Evolutionary conservation across 2,797 vertebrate species (phyloP), one percentile per base, ranked within the genome.

Genomic region (Lagodon rhomboides): DNA sequence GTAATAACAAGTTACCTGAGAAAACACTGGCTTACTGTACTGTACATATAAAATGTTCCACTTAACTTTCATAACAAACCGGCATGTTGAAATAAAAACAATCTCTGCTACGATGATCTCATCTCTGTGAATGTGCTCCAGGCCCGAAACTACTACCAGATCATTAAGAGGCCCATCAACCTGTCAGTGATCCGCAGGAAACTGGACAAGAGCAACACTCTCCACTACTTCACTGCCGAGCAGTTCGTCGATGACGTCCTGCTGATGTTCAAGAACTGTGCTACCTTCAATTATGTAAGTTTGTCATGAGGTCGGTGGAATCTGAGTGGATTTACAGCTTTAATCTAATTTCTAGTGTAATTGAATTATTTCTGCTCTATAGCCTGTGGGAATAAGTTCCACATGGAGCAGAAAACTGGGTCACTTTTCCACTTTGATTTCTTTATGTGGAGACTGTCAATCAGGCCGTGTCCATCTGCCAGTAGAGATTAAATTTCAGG

Each of bases 131-230:
- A 54, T 70, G 12, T 68, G n/a, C 74, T 72, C 41, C 77, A 98
- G 98, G 98, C 98, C 46, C 95, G 93, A 18, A 98, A 99, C 95
- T 99, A 99, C 93, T 99, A 99, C 91, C 98, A 99, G 96, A 98
- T 99, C 90, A 99, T 99, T 89, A 98, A 97, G 94, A 97, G 94
- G 87, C 98, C 98, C 54, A 96, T 99, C 84, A 97, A 99, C 93
- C 94, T 99, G 84, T 98, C 97, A 0, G 94, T 95, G 75, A 97
- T 99, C 87, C 93, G 96, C 73, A 97, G 93, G 92, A 98, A 97
- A 64, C 95, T 99, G 77, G 95, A 96, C 84, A 94, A 95, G 89
- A 95, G 90, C 86, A 96, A 96, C 87, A 96, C 96, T 0, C 92
- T 94, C 16, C 97, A 97, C 90, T 99, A 99, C 80, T 95, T 93